Conservation (phyloP, 2,888 invertebrate species). For the Diploptera punctata region DNA sequence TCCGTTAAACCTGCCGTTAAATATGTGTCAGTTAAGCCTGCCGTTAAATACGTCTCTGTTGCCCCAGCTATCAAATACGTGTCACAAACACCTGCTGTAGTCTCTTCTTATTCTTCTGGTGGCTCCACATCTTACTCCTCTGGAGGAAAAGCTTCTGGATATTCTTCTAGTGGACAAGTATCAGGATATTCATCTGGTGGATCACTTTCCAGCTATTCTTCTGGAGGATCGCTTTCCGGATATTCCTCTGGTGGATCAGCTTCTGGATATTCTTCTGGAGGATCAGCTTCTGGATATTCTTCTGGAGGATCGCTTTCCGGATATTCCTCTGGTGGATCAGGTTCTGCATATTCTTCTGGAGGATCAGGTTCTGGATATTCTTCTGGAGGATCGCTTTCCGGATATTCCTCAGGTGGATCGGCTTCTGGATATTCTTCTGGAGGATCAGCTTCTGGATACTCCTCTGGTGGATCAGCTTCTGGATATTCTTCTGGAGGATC, state of each 20-base stretch:
- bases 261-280: background rate
- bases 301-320: constrained; percentile 11
- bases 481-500: constrained; percentile 6
- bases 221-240: background rate
- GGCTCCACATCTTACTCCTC: background rate
- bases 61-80: background rate
- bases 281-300: constrained; percentile 3
- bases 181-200: constrained; percentile 33
- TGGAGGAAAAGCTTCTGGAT: background rate
- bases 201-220: constrained; percentile 42
- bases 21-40: background rate
- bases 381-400: background rate
- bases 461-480: constrained; percentile 14
- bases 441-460: background rate
- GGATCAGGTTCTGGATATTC: constrained; percentile 42
- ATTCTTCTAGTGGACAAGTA: background rate
- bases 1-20: constrained; percentile 1
- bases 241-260: background rate
- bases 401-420: background rate
- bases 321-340: constrained; percentile 24
- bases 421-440: background rate
- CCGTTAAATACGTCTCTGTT: constrained; percentile 5
- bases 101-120: background rate
- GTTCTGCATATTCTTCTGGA: constrained; percentile 29
- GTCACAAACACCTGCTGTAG: constrained; percentile 1